phyloP scores from a whole-genome alignment of 2,113 vertebrate genomes.

The Protobothrops flavoviridis region DNA sequence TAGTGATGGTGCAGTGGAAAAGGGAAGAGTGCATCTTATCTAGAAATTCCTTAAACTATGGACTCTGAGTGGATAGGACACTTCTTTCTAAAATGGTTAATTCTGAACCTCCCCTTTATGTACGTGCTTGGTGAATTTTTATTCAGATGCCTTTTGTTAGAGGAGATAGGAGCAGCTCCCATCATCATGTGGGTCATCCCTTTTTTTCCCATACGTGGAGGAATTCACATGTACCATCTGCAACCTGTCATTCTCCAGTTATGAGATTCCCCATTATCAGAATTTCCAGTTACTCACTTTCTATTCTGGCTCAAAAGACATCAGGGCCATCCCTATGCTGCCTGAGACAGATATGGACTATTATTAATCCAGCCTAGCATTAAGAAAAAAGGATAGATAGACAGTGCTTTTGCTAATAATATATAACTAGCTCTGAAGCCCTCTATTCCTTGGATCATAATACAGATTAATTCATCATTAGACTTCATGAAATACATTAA shows the following conservation, averaged over 20 bases:
- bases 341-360: not conserved
- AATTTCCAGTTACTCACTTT: not conserved
- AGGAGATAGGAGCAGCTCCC: not conserved
- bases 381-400: not conserved
- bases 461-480: slow-evolving; percentile 70
- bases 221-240: not conserved
- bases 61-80: not conserved
- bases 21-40: not conserved
- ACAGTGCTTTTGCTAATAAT: slow-evolving; percentile 55
- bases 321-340: not conserved
- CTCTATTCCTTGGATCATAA: slow-evolving; percentile 61
- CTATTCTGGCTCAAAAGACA: not conserved
- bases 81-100: not conserved
- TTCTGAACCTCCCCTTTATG: not conserved
- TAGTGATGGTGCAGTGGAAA: not conserved
- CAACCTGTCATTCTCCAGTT: not conserved
- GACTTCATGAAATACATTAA: slow-evolving; percentile 61
- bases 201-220: not conserved
- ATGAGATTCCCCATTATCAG: not conserved
- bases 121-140: not conserved
- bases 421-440: slow-evolving; percentile 60
- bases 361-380: not conserved
- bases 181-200: not conserved
- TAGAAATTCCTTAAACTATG: not conserved
- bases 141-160: not conserved